These are phyloP conservation scores for Chelonus insularis DNA, from an alignment of 1,140 invertebrate genomes.

Conservation along the genomic window DNA sequence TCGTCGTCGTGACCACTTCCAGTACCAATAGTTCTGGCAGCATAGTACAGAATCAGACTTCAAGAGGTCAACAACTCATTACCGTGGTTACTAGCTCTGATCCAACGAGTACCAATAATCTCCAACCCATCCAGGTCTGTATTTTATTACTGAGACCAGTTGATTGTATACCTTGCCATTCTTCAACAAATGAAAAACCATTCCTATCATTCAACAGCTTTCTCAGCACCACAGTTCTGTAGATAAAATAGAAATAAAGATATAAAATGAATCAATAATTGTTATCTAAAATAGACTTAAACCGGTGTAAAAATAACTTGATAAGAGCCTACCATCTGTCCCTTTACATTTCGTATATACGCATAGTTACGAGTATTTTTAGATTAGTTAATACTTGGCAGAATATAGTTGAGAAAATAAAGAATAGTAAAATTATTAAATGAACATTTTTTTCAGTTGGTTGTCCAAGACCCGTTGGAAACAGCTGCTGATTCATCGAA, in stretches of 20 bases:
- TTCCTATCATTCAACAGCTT: too few relatives aligned
- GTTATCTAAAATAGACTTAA: constrained; percentile 6
- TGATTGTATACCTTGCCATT: too few relatives aligned
- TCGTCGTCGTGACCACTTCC: constrained; percentile 57
- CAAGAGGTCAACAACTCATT: constrained; percentile 54
- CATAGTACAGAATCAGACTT: constrained; percentile 49
- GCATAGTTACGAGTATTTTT: too few relatives aligned
- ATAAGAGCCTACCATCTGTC: constrained; percentile 16
- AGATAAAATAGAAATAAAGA: too few relatives aligned
- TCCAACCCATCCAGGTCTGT: constrained; percentile 58
- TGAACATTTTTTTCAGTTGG: constrained; percentile 45
- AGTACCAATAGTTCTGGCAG: constrained; percentile 51
- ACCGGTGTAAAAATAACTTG: constrained; percentile 22
- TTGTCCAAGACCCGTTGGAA: constrained; percentile 56
- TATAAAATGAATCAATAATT: constrained; percentile 31
- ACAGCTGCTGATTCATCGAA: constrained; percentile 57
- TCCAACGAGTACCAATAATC: constrained; percentile 54
- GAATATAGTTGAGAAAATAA: neutral
- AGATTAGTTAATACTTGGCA: constrained; percentile 1
- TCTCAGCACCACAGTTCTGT: too few relatives aligned
- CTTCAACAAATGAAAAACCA: too few relatives aligned
- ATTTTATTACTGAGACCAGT: too few relatives aligned
- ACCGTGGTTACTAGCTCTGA: constrained; percentile 56
- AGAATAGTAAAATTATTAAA: constrained; percentile 17
- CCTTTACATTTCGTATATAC: neutral